Percentiles rank a stretch among this genome's conserved stretches.
phyloP scores from a whole-genome alignment of 1,140 invertebrate species.

The Drosophila eugracilis region DNA sequence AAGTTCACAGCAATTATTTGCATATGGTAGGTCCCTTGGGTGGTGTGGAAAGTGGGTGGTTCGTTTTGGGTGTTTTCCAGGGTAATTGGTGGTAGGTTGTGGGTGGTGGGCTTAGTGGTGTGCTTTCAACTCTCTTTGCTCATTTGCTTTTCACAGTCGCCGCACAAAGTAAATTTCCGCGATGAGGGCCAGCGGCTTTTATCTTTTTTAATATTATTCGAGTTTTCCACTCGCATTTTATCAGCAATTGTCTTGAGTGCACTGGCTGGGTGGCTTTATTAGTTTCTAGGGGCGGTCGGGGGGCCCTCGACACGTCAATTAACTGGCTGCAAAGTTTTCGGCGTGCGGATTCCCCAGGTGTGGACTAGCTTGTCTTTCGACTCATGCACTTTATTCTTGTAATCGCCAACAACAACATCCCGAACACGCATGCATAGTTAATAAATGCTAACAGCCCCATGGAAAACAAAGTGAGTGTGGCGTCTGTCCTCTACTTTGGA shows the following conservation, averaged over 20 bases:
- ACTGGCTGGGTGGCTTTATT: conserved; percentile 1
- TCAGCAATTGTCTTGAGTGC: conserved; percentile 55
- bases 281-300: not conserved
- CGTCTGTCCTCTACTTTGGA: not conserved
- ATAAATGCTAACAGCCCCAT: conserved; percentile 43
- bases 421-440: conserved; percentile 61
- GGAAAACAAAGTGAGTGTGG: conserved; percentile 23
- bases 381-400: conserved; percentile 53
- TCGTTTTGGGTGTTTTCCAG: not conserved
- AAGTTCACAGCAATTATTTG: conserved; percentile 67
- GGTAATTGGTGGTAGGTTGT: not conserved
- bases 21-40: conserved; percentile 55
- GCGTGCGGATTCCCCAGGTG: conserved; percentile 50
- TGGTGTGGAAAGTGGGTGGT: conserved; percentile 17
- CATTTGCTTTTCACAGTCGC: conserved; percentile 64
- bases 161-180: conserved; percentile 54
- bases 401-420: conserved; percentile 39
- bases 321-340: conserved; percentile 37
- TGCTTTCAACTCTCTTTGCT: conserved; percentile 49
- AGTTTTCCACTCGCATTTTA: conserved; percentile 18
- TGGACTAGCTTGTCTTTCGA: conserved; percentile 46
- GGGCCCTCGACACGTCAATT: conserved; percentile 57
- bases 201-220: conserved; percentile 48
- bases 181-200: conserved; percentile 45
- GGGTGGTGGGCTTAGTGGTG: conserved; percentile 6